A percentile compares a stretch with the other conserved stretches of the same genome.
Conservation (phyloP, 2,888 invertebrate species). For the Salpingus planirostris region DNA sequence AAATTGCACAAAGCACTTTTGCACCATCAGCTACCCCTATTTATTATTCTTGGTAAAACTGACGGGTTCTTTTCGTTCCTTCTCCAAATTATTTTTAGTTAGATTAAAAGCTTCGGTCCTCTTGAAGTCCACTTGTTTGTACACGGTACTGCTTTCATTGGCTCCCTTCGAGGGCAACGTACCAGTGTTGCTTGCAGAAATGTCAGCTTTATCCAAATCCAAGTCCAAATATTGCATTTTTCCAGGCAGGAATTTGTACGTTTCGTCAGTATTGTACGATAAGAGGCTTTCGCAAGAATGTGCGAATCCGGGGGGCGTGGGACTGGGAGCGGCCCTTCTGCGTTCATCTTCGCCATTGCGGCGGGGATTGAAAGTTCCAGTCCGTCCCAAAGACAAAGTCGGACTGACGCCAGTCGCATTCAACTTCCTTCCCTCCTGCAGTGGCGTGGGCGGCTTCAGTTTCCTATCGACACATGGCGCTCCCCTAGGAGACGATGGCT, state of each 20-base stretch:
- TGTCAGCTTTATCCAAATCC: slow-evolving; percentile 51
- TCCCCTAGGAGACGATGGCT: slow-evolving; percentile 37
- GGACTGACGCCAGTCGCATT: no score
- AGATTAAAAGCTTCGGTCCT: slow-evolving; percentile 90
- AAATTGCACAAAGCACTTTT: no score
- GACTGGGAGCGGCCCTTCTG: slow-evolving; percentile 47
- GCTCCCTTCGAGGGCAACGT: slow-evolving; percentile 37
- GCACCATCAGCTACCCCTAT: no score
- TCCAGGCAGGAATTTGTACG: slow-evolving; percentile 24
- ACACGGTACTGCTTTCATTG: slow-evolving; percentile 48
- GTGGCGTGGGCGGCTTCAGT: slow-evolving; percentile 48
- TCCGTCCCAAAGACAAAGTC: background rate
- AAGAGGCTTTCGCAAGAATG: slow-evolving; percentile 35
- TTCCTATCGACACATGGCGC: slow-evolving; percentile 56
- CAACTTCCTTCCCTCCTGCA: no score
- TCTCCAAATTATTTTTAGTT: slow-evolving; percentile 71
- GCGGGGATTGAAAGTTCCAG: background rate
- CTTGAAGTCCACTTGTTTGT: slow-evolving; percentile 88
- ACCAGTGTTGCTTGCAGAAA: slow-evolving; percentile 3
- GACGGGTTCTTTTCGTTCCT: slow-evolving; percentile 45
- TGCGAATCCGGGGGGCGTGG: slow-evolving; percentile 40
- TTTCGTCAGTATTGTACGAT: slow-evolving; percentile 22
- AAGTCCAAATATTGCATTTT: slow-evolving; percentile 78
- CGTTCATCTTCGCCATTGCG: slow-evolving; percentile 30
- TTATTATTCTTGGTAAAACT: slow-evolving; percentile 32